Conservation (phyloP, 2,113 vertebrate genomes). For the Laticauda colubrina region DNA sequence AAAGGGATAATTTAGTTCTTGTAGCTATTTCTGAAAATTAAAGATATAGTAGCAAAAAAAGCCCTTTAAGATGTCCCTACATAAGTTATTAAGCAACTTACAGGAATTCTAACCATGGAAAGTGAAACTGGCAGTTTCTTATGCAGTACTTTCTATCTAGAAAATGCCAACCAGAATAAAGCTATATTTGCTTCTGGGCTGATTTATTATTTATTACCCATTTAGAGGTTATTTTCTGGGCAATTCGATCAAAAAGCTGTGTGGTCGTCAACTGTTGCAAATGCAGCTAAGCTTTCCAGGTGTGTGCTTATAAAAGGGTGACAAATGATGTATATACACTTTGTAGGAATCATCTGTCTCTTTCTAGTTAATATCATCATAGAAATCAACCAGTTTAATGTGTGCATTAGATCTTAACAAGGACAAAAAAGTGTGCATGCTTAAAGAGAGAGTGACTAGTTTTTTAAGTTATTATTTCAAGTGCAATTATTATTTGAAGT, state of each 20-base stretch:
- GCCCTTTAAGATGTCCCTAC: not conserved
- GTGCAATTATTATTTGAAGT: not conserved
- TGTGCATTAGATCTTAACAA: not conserved
- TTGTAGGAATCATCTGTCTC: too few relatives aligned
- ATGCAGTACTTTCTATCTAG: not conserved
- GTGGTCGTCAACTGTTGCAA: not conserved
- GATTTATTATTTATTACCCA: conserved; percentile 16
- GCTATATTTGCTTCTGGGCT: not conserved
- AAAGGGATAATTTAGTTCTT: not conserved
- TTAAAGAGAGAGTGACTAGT: not conserved
- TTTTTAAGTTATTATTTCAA: not conserved
- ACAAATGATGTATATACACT: not conserved
- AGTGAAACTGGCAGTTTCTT: not conserved
- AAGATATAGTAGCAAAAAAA: not conserved
- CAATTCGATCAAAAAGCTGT: not conserved
- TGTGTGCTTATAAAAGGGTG: not conserved
- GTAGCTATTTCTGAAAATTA: not conserved
- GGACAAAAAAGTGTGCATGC: not conserved
- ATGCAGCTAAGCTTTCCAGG: not conserved
- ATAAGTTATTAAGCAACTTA: not conserved
- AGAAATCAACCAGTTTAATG: not conserved
- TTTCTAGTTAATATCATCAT: not conserved
- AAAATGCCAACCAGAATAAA: not conserved
- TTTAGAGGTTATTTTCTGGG: not conserved
- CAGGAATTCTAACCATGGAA: not conserved